Base-by-base conservation (phyloP, 2,888 invertebrate species). In the Phlogophora meticulosa region DNA sequence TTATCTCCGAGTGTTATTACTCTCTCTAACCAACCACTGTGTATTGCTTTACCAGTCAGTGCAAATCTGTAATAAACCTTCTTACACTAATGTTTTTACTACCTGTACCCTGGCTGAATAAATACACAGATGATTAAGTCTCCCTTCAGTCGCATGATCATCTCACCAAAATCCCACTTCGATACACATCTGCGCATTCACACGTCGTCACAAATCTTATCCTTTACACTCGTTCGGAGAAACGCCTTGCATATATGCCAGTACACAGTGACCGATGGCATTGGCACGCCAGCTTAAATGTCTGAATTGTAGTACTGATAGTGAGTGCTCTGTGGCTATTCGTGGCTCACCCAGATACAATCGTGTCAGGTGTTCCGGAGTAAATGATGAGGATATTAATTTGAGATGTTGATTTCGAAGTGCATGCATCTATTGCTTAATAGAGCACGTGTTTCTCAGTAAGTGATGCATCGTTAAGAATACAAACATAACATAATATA, bases 231-330 rank as follows among this genome's bases (percentile, higher is more conserved):
- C n/a, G 53, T 81, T 73, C 70, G 38, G 4, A 66, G 81, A 82
- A 78, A 32, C 52, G 28, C 28, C 7, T 42, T 56, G 17, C 58
- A 53, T 48, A 53, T 48, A 70, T 49, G 67, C 64, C 68, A 74
- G 66, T 60, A 57, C 46, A 69, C 76, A 72, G 82, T 82, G 87
- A 88, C 72, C 83, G 81, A 87, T 87, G 83, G 73, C 84, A 86
- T 89, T 90, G 91, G 90, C 90, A 89, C 84, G 80, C 75, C 42
- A 68, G 68, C 51, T 59, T 55, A 75, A 57, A 76, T 78, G 62
- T 72, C 64, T 64, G 67, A 70, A 80, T 81, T 63, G 75, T 82
- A 80, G 53, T 53, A 66, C 64, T 71, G 70, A 58, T 67, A 59
- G 55, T 56, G 28, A 75, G 58, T 61, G 51, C 48, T 38, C 40